Evolutionary conservation across 2,888 invertebrate genomes (phyloP).

Genomic region (Caenorhabditis sinica): DNA sequence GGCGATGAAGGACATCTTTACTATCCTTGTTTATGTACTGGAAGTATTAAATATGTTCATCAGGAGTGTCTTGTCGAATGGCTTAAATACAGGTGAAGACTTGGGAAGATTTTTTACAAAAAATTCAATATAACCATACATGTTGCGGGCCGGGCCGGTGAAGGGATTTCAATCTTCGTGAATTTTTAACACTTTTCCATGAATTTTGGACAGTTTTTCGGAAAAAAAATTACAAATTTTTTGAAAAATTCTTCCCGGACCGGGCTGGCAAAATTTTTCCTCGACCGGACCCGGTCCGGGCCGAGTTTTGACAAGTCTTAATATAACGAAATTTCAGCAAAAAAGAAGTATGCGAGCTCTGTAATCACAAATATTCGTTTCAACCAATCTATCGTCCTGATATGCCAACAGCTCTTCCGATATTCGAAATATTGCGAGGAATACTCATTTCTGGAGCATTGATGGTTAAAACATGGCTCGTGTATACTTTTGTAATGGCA

Average conservation of each 20-base stretch:
- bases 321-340: constrained; percentile 85
- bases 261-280: too few relatives aligned
- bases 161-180: too few relatives aligned
- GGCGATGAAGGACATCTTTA: constrained; percentile 97
- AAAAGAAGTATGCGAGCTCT: constrained; percentile 94
- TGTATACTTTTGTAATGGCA: constrained; percentile 96
- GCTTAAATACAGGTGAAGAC: constrained; percentile 90
- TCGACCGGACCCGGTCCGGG: too few relatives aligned
- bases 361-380: constrained; percentile 93
- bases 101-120: background rate
- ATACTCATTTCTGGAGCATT: constrained; percentile 87
- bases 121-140: background rate
- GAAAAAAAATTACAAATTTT: too few relatives aligned
- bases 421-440: constrained; percentile 91
- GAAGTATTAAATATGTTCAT: constrained; percentile 99
- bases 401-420: constrained; percentile 97
- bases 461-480: constrained; percentile 96
- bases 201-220: too few relatives aligned
- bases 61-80: constrained; percentile 94
- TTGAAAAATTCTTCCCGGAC: too few relatives aligned
- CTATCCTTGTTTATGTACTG: constrained; percentile 99
- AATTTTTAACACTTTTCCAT: too few relatives aligned
- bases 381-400: constrained; percentile 99
- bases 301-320: too few relatives aligned
- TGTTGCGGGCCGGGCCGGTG: too few relatives aligned